Base-by-base conservation (phyloP, 2,888 invertebrate genomes). In the Habroteleia sp. region DNA sequence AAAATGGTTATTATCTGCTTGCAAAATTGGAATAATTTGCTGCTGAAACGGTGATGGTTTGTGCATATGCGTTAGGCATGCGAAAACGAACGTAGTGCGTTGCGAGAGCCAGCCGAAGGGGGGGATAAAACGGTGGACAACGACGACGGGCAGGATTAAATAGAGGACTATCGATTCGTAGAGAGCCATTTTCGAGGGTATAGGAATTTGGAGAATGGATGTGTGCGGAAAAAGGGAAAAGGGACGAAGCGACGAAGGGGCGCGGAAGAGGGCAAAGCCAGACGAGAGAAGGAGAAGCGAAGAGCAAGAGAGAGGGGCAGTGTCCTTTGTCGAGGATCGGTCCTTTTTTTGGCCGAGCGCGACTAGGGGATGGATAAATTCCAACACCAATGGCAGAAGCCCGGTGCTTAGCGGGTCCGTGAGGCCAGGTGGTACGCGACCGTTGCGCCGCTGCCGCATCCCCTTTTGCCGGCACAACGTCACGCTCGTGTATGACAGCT, bases 371-470 rank as follows among this genome's bases (percentile, higher is more conserved):
- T 66, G 66, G 75, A 77, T 71, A 62, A 73, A 72, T 71, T 71
- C 58, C 80, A 80, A 80, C 83, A 80, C 82, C 83, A 82, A 79
- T 83, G 81, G 74, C 62, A 52, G 66, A 71, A 78, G 83, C 84
- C 83, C 82, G 82, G 83, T 83, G 79, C 68, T 69, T 65, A 78
- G 78, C 79, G 80, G 82, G 81, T 83, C 80, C 79, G 76, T 76
- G 77, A 78, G 82, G 84, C 87, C 87, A 87, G 87, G 87, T 87
- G 87, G 85, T 83, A 82, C 81, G 79, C 85, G 85, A 87, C 87
- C 86, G 87, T 87, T 85, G 83, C 82, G 78, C 80, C 75, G 78
- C 79, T 79, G 75, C 69, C 76, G 79, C 83, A 84, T 81, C 80
- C 81, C 80, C 83, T 77, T 81, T 82, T 81, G 79, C 81, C 74